Percentiles rank a stretch among this genome's conserved stretches.
Evolutionary conservation across 2,888 invertebrate genomes (phyloP).

Genomic region (Drosophila prolongata): DNA sequence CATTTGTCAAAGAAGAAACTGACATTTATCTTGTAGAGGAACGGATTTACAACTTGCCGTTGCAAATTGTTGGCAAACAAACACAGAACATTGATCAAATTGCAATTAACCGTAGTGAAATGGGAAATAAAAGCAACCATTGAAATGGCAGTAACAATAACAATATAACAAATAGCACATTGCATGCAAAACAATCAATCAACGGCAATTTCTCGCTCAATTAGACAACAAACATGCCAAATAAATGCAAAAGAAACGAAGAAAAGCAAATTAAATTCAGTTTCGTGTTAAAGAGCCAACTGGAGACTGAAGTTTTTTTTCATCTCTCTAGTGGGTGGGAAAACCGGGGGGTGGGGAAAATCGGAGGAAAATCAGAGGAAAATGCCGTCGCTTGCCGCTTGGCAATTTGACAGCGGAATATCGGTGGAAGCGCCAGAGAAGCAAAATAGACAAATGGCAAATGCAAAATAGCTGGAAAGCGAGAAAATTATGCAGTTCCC

Average conservation of each 20-base stretch:
- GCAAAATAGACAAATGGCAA: constrained; percentile 66
- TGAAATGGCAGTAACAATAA: constrained; percentile 36
- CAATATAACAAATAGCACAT: constrained; percentile 56
- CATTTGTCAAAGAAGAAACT: not conserved
- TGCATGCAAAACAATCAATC: constrained; percentile 82
- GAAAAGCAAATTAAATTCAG: constrained; percentile 73
- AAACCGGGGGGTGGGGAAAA: not conserved
- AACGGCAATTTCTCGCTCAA: constrained; percentile 84
- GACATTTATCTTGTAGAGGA: constrained; percentile 3
- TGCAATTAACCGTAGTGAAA: constrained; percentile 4
- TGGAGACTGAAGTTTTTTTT: constrained; percentile 13
- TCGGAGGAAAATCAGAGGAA: constrained; percentile 21
- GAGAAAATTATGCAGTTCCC: constrained; percentile 63
- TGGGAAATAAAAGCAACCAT: constrained; percentile 29
- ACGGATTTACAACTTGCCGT: constrained; percentile 17
- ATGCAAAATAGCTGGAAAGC: constrained; percentile 76
- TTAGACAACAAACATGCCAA: constrained; percentile 81
- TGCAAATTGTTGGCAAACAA: constrained; percentile 24
- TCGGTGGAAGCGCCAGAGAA: constrained; percentile 53
- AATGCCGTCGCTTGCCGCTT: constrained; percentile 45
- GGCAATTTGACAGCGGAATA: constrained; percentile 76
- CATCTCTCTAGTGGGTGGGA: constrained; percentile 11
- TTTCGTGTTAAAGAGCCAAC: constrained; percentile 77
- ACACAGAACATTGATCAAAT: constrained; percentile 12
- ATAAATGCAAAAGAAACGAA: constrained; percentile 51